Evolutionary conservation across 2,113 vertebrate species (phyloP), one percentile per base, ranked within the genome.

Genomic region (Salvelinus alpinus): DNA sequence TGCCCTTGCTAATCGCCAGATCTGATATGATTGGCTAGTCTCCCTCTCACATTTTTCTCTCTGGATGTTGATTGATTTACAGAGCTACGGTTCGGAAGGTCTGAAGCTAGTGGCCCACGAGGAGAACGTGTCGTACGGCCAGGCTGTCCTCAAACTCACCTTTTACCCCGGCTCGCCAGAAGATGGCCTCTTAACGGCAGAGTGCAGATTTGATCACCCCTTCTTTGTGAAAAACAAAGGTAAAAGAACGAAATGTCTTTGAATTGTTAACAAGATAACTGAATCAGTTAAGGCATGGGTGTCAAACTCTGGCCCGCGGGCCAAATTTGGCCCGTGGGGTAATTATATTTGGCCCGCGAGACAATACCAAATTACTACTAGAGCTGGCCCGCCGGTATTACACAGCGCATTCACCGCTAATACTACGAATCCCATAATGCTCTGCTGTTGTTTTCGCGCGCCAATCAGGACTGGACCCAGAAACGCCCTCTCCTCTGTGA

Each of bases 141-240:
- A 97, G 90, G 97, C 96, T 71, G 95, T 96, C 79, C 93, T 99
- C 78, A 98, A 99, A 82, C 85, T 99, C 90, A 98, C 96, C 81
- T 99, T 99, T 94, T 97, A 99, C 87, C 96, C 96, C 13, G 96
- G 97, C 88, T 99, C 96, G 87, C 88, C 92, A 25, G 95, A 96
- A 85, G 92, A 96, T 70, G 94, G 95, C 25, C 91, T 95, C 89
- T 92, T 99, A 80, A 97, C 96, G 0, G 96, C 96, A 5, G 97
- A 99, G 87, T 99, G 98, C 93, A 94, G 95, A 87, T 85, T 98
- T 31, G 97, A 97, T 90, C 98, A 99, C 82, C 98, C 98, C 69
- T 99, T 99, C 89, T 99, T 96, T 91, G 96, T 99, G 80, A 98
- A 96, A 95, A 97, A 94, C 88, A 99, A 99, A 97, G 98, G 98